A percentile compares a stretch with the other conserved stretches of the same genome.
Evolutionary conservation across 2,797 vertebrate species (phyloP).

Genomic region (Crenichthys baileyi): DNA sequence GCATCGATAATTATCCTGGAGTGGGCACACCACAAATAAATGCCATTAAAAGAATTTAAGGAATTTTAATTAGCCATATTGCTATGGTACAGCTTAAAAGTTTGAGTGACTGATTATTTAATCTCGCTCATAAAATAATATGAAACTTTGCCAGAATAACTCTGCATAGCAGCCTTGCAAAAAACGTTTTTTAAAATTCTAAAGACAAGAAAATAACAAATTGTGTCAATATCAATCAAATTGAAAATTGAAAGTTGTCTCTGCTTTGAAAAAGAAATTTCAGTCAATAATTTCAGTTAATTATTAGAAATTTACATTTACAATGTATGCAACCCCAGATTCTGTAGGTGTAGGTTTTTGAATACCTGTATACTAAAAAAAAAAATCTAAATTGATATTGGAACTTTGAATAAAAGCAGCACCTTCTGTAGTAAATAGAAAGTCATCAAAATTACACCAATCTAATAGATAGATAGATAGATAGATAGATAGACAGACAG

Average conservation of each 20-base stretch:
- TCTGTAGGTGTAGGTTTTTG: too few species aligned
- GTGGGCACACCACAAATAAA: neutral
- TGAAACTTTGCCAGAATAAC: neutral
- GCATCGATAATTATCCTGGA: neutral
- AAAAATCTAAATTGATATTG: too few species aligned
- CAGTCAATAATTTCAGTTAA: too few species aligned
- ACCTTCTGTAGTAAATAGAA: too few species aligned
- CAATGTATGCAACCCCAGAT: too few species aligned
- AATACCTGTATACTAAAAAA: too few species aligned
- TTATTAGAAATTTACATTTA: too few species aligned
- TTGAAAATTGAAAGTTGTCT: neutral
- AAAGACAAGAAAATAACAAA: neutral
- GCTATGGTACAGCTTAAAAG: neutral
- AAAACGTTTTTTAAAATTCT: neutral
- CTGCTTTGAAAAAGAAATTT: neutral
- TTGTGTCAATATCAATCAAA: neutral
- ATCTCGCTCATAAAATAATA: neutral
- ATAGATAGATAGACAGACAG: constrained; percentile 11
- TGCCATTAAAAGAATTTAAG: neutral
- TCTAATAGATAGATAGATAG: constrained; percentile 15
- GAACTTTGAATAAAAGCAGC: too few species aligned
- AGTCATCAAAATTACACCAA: too few species aligned
- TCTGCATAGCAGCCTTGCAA: neutral
- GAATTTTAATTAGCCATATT: neutral
- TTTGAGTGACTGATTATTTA: neutral